Evolutionary conservation across 1,140 invertebrate species (phyloP), one percentile per base, ranked within the genome.

Genomic region (Vanessa atalanta): DNA sequence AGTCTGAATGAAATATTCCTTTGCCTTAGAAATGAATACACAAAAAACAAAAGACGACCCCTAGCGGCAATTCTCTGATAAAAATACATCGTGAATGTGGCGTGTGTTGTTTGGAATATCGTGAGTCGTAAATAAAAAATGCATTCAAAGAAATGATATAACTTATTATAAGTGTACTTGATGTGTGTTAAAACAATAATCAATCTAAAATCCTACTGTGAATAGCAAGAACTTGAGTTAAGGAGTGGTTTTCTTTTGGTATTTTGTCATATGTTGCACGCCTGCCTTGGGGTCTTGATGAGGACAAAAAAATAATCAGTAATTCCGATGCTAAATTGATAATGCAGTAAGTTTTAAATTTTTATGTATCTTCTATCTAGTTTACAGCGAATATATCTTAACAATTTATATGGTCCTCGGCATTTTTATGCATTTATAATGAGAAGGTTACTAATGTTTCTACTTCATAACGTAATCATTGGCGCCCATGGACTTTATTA

Each of bases 61-160:
- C 89, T 92, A 77, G 83, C 83, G 89, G 81, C 68, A 88, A 88
- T 87, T 86, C 87, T 79, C 75, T 86, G 76, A 85, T 80, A 85
- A 89, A 90, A 88, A 86, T 93, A 92, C 84, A 90, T 90, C 88
- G 91, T 92, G 91, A 93, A 93, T 93, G 92, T 93, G 92, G 92
- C 92, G 92, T 93, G 92, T 93, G 91, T 93, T 93, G 92, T 93
- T 93, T 93, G 90, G 86, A 84, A 86, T 88, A 85, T 87, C 86
- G 83, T 86, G 87, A 92, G 85, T 92, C 91, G 92, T 93, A 93
- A 93, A 93, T 93, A 93, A 92, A 43, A 92, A 93, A 91, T 92
- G 88, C 80, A 81, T 83, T 84, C 74, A 80, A 83, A 88, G 78
- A 79, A 81, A 79, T 82, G 79, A 66, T 86, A 86, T 85, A 84